These are phyloP conservation scores for Parascotia fuliginaria DNA, from an alignment of 2,888 invertebrate species.

Conservation along the genomic window DNA sequence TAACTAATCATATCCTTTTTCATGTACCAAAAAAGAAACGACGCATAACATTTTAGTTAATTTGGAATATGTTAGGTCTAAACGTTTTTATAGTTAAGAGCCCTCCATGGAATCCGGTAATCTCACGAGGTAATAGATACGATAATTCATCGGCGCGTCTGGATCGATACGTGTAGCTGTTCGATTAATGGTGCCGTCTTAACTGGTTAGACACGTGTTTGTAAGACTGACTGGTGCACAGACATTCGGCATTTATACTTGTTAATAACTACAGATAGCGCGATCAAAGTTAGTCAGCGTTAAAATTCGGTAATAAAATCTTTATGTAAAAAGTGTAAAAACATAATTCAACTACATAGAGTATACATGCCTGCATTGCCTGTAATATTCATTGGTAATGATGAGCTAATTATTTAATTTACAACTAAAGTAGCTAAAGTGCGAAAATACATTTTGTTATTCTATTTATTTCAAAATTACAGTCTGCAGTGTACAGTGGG, in stretches of 20 bases:
- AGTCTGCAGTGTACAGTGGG: too few relatives aligned
- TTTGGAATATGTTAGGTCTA: constrained; percentile 42
- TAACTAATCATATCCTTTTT: too few relatives aligned
- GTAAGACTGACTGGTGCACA: constrained; percentile 45
- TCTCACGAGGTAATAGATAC: constrained; percentile 82
- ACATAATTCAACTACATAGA: too few relatives aligned
- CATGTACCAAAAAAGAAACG: not conserved
- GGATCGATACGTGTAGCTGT: constrained; percentile 61
- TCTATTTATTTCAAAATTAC: too few relatives aligned
- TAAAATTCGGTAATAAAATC: too few relatives aligned
- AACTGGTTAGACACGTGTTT: constrained; percentile 46
- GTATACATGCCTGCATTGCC: too few relatives aligned
- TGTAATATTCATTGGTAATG: too few relatives aligned
- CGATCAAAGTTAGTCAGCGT: too few relatives aligned
- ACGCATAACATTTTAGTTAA: not conserved
- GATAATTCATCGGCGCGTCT: constrained; percentile 79
- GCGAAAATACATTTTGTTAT: too few relatives aligned
- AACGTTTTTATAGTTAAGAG: constrained; percentile 33
- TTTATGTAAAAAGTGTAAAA: too few relatives aligned
- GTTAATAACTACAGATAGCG: constrained; percentile 21
- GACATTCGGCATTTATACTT: constrained; percentile 37
- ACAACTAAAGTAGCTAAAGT: too few relatives aligned
- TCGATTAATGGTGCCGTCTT: constrained; percentile 71
- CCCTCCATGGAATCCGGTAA: constrained; percentile 72
- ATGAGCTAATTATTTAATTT: too few relatives aligned